Evolutionary conservation across 1,140 invertebrate genomes (phyloP), one percentile per base, ranked within the genome.

Genomic region (Nixonia krombeini): DNA sequence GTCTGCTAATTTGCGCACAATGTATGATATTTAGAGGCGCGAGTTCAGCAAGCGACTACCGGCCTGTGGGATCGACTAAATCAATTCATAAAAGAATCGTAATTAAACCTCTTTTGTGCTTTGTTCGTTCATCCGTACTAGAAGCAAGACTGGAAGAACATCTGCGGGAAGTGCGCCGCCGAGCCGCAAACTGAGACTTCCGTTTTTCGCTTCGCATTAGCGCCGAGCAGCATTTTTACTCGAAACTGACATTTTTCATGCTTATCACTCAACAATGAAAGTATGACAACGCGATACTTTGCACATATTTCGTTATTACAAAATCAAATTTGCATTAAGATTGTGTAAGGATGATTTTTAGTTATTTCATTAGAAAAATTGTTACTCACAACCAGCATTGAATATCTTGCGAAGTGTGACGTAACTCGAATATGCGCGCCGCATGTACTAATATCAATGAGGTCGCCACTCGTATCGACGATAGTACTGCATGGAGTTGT

Each of bases 1-100:
- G 79, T 76, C 73, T 57, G 75, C 74, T 81, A 79, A 79, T 79
- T 81, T 72, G 67, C 65, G 58, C 64, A 78, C 74, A 81, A 78
- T 78, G 72, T 77, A 73, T 69, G 62, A 74, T 81, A 76, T 79
- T 81, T 78, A 72, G 70, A 69, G 65, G 68, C 42, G 70, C 66
- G 65, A 70, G 57, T 70, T 68, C 53, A 50, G 67, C 62, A 66
- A 67, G 63, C 62, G 62, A 67, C 70, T 70, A 70, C 67, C 74
- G 74, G 72, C 64, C 53, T 62, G 63, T 49, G 53, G 69, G 66
- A 74, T 64, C 73, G 61, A 67, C 74, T 79, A 75, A 81, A 81
- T 81, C 77, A 74, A 75, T 77, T 81, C 79, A 81, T 81, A 81
- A 81, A 81, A 81, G 77, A 81, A 78, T 79, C 73, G 66, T 75